Percentiles rank a stretch among this genome's conserved stretches.
phyloP scores from a whole-genome alignment of 2,888 invertebrate species.

The Deilephila elpenor region DNA sequence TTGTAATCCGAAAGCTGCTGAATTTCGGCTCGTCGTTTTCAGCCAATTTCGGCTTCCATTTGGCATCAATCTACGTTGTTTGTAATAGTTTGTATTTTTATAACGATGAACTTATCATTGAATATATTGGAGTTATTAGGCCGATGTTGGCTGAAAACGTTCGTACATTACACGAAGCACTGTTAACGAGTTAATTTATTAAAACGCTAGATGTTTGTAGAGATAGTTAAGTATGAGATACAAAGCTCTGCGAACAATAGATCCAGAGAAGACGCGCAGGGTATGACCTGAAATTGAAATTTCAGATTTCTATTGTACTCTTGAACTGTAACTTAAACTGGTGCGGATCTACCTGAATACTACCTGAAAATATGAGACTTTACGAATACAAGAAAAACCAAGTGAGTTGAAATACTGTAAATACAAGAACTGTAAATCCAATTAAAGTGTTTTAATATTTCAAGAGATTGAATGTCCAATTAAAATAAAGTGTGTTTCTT shows the following conservation, averaged over 20 bases:
- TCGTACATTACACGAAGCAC: conserved; percentile 9
- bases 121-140: too few relatives aligned
- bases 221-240: background rate
- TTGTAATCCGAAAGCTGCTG: too few relatives aligned
- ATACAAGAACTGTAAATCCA: too few relatives aligned
- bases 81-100: conserved; percentile 10
- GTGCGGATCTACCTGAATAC: too few relatives aligned
- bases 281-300: background rate
- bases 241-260: background rate
- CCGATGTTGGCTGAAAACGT: conserved; percentile 3
- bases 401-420: too few relatives aligned
- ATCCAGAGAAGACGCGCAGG: background rate
- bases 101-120: background rate
- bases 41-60: background rate
- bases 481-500: too few relatives aligned
- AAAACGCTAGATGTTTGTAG: conserved; percentile 23
- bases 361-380: too few relatives aligned
- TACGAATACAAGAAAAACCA: too few relatives aligned
- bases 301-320: background rate
- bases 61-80: background rate
- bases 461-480: too few relatives aligned
- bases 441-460: too few relatives aligned
- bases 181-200: conserved; percentile 16
- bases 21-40: conserved; percentile 11
- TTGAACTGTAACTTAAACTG: background rate